A percentile compares a stretch with the other conserved stretches of the same genome.
phyloP scores from a whole-genome alignment of 2,888 invertebrate species.

The Aporophyla nigra region DNA sequence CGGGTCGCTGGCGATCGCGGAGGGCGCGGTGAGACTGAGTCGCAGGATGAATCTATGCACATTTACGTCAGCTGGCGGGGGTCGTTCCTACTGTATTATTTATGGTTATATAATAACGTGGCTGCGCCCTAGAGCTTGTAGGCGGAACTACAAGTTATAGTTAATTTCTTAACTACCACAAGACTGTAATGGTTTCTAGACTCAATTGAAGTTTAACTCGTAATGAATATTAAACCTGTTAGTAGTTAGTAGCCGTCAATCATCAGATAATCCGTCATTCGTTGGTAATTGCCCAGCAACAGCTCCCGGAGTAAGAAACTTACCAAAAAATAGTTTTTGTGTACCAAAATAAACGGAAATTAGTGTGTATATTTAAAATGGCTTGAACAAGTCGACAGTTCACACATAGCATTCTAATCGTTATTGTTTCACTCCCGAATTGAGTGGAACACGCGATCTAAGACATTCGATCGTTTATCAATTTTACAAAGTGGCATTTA shows the following conservation, averaged over 20 bases:
- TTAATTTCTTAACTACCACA: conserved; percentile 16
- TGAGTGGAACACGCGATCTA: conserved; percentile 52
- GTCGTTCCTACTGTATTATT: conserved; percentile 58
- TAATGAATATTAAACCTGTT: conserved; percentile 22
- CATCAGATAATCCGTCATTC: background rate
- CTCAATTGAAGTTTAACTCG: background rate
- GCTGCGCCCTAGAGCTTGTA: conserved; percentile 40
- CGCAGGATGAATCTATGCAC: conserved; percentile 65
- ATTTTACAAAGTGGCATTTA: conserved; percentile 44
- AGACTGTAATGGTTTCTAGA: conserved; percentile 16
- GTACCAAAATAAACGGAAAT: conserved; percentile 60
- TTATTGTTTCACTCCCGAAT: conserved; percentile 49
- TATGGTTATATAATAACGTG: conserved; percentile 58
- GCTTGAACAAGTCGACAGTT: conserved; percentile 47
- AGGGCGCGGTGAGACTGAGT: conserved; percentile 62
- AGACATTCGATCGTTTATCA: conserved; percentile 45
- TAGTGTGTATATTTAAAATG: conserved; percentile 42
- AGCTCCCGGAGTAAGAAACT: conserved; percentile 14
- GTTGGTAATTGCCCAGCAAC: conserved; percentile 42
- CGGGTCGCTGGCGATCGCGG: conserved; percentile 56
- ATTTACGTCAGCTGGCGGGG: conserved; percentile 60
- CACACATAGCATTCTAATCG: conserved; percentile 59
- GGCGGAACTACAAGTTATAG: conserved; percentile 23
- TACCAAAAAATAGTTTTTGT: conserved; percentile 33
- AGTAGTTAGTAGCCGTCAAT: conserved; percentile 5